Evolutionary conservation across 2,888 invertebrate genomes (phyloP), one percentile per base, ranked within the genome.

Genomic region (Scaptomyza polygonia): DNA sequence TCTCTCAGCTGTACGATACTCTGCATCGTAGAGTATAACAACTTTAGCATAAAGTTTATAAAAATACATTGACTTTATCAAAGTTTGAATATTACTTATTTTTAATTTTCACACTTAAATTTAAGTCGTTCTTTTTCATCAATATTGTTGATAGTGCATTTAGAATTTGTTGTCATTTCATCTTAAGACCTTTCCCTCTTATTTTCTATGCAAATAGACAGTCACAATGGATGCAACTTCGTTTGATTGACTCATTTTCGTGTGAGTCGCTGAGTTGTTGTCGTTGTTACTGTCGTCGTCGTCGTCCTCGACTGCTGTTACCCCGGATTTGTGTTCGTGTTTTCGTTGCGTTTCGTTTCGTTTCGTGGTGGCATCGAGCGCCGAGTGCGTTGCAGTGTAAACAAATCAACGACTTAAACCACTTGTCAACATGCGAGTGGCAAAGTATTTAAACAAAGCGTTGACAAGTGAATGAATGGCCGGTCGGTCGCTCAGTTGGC

Each of bases 371-470:
- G 62, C 62, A 68, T 62, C 39, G 39, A 63, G 68, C 68, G 68
- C 34, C 55, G 72, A 72, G 69, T 72, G 72, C 69, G 74, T 67
- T 73, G 67, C 67, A 70, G 81, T 69, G 84, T 75, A 88, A 88
- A 86, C 88, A 86, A 88, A 86, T 88, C 85, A 84, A 83, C 80
- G 81, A 77, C 88, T 83, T 83, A 86, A 84, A 80, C 85, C 85
- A 86, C 88, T 88, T 86, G 85, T 88, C 88, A 85, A 88, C 83
- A 82, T 63, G 84, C 82, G 79, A 86, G 86, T 81, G 83, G 77
- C 88, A 83, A 85, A 84, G 88, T 84, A 87, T 84, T 84, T 84
- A 85, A 86, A 86, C 86, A 84, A 84, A 87, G 74, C 85, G 81
- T 83, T 83, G 81, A 81, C 86, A 82, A 82, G 78, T 83, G 82